Evolutionary conservation across 30 jellyfish, hydroid and myxozoan species (phyloP).

Genomic region (Mastigias papua): DNA sequence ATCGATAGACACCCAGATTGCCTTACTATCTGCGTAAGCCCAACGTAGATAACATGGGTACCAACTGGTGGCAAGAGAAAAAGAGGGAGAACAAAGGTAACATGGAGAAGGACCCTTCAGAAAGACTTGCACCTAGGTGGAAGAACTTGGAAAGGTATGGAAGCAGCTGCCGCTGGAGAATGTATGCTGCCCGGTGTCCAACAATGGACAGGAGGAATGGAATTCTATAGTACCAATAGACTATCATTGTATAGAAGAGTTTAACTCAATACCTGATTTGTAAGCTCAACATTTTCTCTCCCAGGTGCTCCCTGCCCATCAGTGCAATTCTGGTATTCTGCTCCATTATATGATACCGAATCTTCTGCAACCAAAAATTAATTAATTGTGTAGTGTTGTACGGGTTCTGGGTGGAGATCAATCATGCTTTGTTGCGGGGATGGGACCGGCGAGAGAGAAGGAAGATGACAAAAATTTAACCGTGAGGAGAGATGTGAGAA

Average conservation of each 20-base stretch:
- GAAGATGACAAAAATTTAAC: no score
- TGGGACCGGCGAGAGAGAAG: no score
- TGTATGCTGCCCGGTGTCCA: slow-evolving; percentile 12
- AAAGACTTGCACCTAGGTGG: neutral
- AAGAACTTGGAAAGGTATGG: neutral
- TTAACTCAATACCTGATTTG: neutral
- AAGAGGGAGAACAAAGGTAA: neutral
- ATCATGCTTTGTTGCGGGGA: no score
- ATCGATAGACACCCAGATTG: neutral
- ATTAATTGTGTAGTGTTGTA: no score
- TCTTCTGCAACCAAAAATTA: neutral
- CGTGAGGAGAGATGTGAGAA: no score
- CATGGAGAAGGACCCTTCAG: slow-evolving; percentile 10
- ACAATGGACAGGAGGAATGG: neutral
- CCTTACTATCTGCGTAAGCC: no score
- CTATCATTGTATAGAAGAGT: neutral
- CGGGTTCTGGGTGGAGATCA: no score
- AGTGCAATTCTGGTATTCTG: slow-evolving; percentile 3
- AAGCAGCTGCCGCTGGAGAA: neutral
- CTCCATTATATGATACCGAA: neutral
- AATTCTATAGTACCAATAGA: neutral
- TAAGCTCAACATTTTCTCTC: neutral
- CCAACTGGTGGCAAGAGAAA: neutral
- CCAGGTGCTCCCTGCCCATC: neutral
- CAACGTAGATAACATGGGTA: neutral